Conservation (phyloP, 2,888 invertebrate species). For the Creontiades dilutus region DNA sequence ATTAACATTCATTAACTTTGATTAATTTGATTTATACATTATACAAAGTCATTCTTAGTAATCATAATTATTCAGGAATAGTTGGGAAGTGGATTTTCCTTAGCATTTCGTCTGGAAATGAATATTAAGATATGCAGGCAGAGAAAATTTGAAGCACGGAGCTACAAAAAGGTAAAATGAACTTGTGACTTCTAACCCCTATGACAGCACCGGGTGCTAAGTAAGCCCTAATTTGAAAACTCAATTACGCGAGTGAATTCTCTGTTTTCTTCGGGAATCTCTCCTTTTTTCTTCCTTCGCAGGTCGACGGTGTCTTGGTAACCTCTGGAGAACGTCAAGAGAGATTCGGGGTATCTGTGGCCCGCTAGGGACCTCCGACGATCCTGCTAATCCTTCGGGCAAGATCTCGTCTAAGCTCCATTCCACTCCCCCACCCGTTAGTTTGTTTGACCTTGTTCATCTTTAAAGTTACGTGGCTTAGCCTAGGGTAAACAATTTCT, state of each 20-base stretch:
- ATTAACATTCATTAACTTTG: too few species aligned
- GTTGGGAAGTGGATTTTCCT: too few species aligned
- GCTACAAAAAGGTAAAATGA: too few species aligned
- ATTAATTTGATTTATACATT: too few species aligned
- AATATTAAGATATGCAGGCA: too few species aligned
- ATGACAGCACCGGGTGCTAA: neutral
- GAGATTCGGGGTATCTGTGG: conserved; percentile 7
- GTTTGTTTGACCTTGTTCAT: conserved; percentile 5
- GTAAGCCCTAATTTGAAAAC: neutral
- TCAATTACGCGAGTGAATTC: neutral
- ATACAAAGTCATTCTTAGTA: too few species aligned
- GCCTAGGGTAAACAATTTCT: neutral
- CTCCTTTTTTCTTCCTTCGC: neutral
- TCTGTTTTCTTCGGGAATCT: conserved; percentile 1
- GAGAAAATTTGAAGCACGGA: too few species aligned
- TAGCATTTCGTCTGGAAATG: too few species aligned
- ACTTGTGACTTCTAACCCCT: too few species aligned
- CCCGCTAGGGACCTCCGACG: neutral
- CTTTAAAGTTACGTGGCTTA: neutral
- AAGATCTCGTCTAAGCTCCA: conserved; percentile 8
- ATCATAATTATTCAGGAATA: too few species aligned
- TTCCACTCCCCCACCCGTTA: neutral
- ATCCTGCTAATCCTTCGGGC: neutral
- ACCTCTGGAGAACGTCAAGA: neutral
- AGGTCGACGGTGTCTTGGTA: neutral